A percentile compares a stretch with the other conserved stretches of the same genome.
Conservation (phyloP, 2,113 vertebrate species). For the Seriola aureovittata region DNA sequence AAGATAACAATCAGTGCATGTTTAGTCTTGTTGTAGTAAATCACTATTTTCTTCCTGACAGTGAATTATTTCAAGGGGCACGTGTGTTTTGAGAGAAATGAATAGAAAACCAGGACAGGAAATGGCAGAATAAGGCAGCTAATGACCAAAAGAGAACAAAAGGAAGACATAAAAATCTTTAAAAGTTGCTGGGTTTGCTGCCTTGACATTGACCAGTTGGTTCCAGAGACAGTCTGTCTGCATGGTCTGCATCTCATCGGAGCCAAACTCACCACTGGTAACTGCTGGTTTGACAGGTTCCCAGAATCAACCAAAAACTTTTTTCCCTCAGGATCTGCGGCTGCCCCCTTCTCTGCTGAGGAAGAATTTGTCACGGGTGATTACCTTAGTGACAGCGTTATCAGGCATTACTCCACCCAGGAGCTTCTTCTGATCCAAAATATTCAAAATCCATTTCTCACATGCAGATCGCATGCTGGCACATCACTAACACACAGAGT, state of each 20-base stretch:
- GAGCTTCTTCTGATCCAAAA: slow-evolving; percentile 69
- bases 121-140: not conserved
- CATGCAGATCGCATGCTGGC: slow-evolving; percentile 47
- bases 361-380: slow-evolving; percentile 68
- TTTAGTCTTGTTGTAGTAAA: no score
- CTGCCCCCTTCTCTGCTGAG: slow-evolving; percentile 30
- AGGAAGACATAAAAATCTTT: slow-evolving; percentile 4
- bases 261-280: slow-evolving; percentile 62
- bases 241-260: slow-evolving; percentile 37
- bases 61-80: no score
- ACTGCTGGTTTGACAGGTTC: slow-evolving; percentile 59
- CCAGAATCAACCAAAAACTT: slow-evolving; percentile 53
- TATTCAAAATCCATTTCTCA: slow-evolving; percentile 71
- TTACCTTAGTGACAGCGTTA: slow-evolving; percentile 69
- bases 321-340: slow-evolving; percentile 45
- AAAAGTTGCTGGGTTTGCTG: slow-evolving; percentile 27
- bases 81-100: no score
- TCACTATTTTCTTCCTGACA: no score
- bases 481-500: slow-evolving; percentile 49
- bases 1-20: no score
- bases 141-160: slow-evolving; percentile 10
- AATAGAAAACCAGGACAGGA: slow-evolving; percentile 1
- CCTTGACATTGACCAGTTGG: slow-evolving; percentile 49
- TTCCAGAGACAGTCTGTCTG: slow-evolving; percentile 50
- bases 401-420: slow-evolving; percentile 61